A percentile compares a stretch with the other conserved stretches of the same genome.
phyloP scores from a whole-genome alignment of 2,113 vertebrate genomes.

The Empidonax traillii region DNA sequence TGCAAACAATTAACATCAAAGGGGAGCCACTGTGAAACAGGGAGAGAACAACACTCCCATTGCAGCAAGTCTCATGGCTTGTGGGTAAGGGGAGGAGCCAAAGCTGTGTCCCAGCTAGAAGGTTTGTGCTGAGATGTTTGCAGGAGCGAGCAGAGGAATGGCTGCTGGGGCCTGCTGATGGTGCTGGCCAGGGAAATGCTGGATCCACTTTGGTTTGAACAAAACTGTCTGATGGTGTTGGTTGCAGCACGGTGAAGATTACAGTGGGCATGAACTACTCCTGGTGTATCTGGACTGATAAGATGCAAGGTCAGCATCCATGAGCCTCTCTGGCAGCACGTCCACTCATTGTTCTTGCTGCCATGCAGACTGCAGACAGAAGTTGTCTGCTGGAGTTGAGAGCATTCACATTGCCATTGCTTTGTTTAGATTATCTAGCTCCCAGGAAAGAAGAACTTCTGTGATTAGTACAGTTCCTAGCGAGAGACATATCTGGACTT shows the following conservation, averaged over 20 bases:
- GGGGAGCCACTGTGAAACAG: slow-evolving; percentile 1
- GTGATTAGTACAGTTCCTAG: not conserved
- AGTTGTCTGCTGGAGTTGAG: not conserved
- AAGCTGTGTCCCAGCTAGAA: not conserved
- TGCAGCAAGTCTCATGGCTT: not conserved
- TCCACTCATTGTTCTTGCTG: not conserved
- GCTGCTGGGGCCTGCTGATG: not conserved
- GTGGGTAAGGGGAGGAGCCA: not conserved
- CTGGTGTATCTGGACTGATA: not conserved
- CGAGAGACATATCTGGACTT: not conserved
- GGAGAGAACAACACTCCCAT: not conserved
- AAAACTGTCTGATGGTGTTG: not conserved
- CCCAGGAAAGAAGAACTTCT: not conserved
- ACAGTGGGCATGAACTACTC: not conserved
- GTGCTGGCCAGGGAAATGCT: not conserved
- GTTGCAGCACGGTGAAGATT: not conserved
- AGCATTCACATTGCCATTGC: not conserved
- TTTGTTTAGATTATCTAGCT: not conserved
- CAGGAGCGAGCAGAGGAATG: not conserved
- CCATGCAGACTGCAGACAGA: not conserved
- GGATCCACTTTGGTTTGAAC: not conserved
- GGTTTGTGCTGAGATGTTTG: not conserved
- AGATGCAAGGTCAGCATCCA: not conserved
- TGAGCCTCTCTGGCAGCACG: not conserved
- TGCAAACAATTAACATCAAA: slow-evolving; percentile 68